phyloP scores from a whole-genome alignment of 2,888 invertebrate genomes.

The Agrotis segetum region DNA sequence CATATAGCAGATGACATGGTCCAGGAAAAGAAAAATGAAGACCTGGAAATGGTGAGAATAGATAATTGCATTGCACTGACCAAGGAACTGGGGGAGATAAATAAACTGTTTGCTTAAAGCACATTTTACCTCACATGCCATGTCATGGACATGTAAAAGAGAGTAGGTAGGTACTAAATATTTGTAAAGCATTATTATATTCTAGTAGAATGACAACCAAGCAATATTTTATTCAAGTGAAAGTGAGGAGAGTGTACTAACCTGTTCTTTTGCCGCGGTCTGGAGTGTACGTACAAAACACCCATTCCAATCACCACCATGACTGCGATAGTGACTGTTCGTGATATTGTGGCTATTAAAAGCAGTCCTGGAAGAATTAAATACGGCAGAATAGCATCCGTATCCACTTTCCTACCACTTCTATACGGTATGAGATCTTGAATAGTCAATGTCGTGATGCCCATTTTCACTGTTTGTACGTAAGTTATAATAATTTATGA shows the following conservation, averaged over 20 bases:
- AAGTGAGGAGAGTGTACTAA: slow-evolving; percentile 55
- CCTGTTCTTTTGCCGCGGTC: slow-evolving; percentile 88
- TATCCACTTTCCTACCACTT: slow-evolving; percentile 80
- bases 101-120: too few relatives aligned
- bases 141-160: neutral
- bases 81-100: too few relatives aligned
- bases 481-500: neutral
- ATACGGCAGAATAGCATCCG: slow-evolving; percentile 83
- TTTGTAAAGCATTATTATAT: neutral
- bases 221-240: slow-evolving; percentile 39
- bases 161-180: neutral
- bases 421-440: slow-evolving; percentile 81
- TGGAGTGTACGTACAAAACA: slow-evolving; percentile 82
- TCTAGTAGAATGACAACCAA: neutral
- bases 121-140: neutral
- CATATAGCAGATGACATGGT: slow-evolving; percentile 92
- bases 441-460: slow-evolving; percentile 74
- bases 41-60: slow-evolving; percentile 80
- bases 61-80: too few relatives aligned
- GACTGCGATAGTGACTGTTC: slow-evolving; percentile 78
- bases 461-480: slow-evolving; percentile 67
- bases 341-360: slow-evolving; percentile 80
- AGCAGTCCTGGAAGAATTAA: slow-evolving; percentile 83
- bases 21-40: slow-evolving; percentile 95
- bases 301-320: slow-evolving; percentile 87